phyloP scores from a whole-genome alignment of 2,888 invertebrate genomes.

The Monoplex corrugatus region DNA sequence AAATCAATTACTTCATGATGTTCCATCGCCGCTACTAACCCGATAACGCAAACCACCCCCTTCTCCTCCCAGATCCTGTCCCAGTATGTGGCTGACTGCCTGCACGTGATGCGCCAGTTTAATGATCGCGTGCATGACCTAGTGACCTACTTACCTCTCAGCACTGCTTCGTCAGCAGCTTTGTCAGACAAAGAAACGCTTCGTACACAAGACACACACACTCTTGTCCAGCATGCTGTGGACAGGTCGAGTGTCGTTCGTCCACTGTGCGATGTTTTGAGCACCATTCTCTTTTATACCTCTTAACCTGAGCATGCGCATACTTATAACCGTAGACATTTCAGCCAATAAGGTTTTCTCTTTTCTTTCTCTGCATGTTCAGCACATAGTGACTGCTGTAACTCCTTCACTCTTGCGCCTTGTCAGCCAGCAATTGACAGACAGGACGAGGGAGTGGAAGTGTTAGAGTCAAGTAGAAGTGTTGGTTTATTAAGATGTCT shows the following conservation, averaged over 20 bases:
- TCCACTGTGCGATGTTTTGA: neutral
- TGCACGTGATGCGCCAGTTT: neutral
- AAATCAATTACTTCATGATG: constrained; percentile 62
- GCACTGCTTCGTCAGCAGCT: constrained; percentile 14
- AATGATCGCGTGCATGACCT: constrained; percentile 5
- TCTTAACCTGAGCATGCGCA: neutral
- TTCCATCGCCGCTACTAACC: constrained; percentile 61
- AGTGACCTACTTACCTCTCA: constrained; percentile 38
- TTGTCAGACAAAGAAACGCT: neutral
- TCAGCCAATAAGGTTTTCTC: too few relatives aligned
- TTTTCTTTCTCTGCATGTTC: too few relatives aligned
- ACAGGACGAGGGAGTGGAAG: too few relatives aligned
- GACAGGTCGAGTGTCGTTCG: neutral
- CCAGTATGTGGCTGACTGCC: constrained; percentile 15
- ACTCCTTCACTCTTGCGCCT: too few relatives aligned
- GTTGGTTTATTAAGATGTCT: too few relatives aligned
- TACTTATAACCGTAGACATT: too few relatives aligned
- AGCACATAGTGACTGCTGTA: too few relatives aligned
- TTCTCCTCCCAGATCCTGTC: neutral
- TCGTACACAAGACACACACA: neutral
- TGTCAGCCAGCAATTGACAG: too few relatives aligned
- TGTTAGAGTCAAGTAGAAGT: too few relatives aligned
- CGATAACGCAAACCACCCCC: constrained; percentile 27
- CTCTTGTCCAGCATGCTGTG: neutral
- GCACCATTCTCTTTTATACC: neutral